Percentiles rank a stretch among this genome's conserved stretches.
phyloP scores from a whole-genome alignment of 35 echinoderm and acorn worm genomes.

The Amphiura filiformis region DNA sequence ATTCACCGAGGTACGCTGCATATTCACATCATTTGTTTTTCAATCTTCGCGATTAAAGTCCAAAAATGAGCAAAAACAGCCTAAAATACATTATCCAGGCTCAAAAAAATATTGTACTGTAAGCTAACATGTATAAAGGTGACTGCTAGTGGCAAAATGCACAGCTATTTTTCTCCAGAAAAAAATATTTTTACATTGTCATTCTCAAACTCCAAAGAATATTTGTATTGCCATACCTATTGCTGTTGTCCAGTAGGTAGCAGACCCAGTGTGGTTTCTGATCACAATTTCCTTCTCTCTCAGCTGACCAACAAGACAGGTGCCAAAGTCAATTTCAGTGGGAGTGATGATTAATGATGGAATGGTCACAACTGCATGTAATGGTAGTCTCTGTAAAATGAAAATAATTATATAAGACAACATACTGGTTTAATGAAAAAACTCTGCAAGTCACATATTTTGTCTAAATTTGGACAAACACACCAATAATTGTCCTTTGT shows the following conservation, averaged over 20 bases:
- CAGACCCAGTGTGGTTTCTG: constrained; percentile 76
- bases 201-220: too few relatives aligned
- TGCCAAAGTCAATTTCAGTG: constrained; percentile 77
- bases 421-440: too few relatives aligned
- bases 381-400: constrained; percentile 56
- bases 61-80: too few relatives aligned
- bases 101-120: too few relatives aligned
- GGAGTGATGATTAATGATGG: constrained; percentile 72
- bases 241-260: constrained; percentile 64
- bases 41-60: too few relatives aligned
- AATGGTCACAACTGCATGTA: constrained; percentile 68
- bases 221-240: constrained; percentile 47
- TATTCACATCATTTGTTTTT: too few relatives aligned
- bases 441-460: background rate
- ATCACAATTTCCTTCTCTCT: constrained; percentile 70
- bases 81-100: too few relatives aligned
- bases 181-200: too few relatives aligned
- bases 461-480: background rate
- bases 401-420: background rate
- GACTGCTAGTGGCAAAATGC: too few relatives aligned
- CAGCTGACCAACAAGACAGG: constrained; percentile 81
- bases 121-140: too few relatives aligned
- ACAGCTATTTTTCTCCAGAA: too few relatives aligned
- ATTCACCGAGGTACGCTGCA: too few relatives aligned
- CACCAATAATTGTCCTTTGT: background rate